Conservation (phyloP, 2,888 invertebrate species). For the Drosophila tanythrix region DNA sequence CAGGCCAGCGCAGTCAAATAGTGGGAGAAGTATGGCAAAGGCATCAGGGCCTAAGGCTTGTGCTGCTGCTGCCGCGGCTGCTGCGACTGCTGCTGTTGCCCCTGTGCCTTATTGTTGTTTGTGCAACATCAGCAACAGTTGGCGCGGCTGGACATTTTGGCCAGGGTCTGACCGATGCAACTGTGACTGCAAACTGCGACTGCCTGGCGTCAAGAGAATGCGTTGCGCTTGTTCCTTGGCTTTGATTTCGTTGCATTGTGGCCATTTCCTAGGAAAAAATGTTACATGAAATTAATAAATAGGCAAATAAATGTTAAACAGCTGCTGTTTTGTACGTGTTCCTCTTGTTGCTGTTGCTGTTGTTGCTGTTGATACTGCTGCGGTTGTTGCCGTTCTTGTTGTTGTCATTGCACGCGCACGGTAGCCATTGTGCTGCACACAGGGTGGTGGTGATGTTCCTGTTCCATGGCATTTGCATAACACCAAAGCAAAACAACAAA, state of each 20-base stretch:
- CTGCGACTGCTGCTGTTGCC: conserved; percentile 36
- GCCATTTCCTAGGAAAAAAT: conserved; percentile 81
- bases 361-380: conserved; percentile 13
- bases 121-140: conserved; percentile 54
- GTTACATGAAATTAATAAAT: conserved; percentile 81
- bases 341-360: conserved; percentile 52
- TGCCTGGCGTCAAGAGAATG: conserved; percentile 81
- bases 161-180: conserved; percentile 60
- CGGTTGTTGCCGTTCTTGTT: conserved; percentile 20
- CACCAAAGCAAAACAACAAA: conserved; percentile 50
- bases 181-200: conserved; percentile 60
- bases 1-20: conserved; percentile 70
- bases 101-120: conserved; percentile 67
- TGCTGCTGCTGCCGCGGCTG: conserved; percentile 32
- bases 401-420: conserved; percentile 75
- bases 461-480: conserved; percentile 69
- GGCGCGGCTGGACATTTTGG: conserved; percentile 73
- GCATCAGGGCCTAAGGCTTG: conserved; percentile 58
- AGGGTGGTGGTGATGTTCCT: conserved; percentile 70
- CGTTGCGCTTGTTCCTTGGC: conserved; percentile 79
- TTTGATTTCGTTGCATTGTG: conserved; percentile 78
- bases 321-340: conserved; percentile 81
- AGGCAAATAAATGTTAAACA: conserved; percentile 80
- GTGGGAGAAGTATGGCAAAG: conserved; percentile 82
- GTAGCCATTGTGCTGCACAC: conserved; percentile 79